Evolutionary conservation across 2,888 invertebrate genomes (phyloP).

Genomic region (Drosophila kanekoi): DNA sequence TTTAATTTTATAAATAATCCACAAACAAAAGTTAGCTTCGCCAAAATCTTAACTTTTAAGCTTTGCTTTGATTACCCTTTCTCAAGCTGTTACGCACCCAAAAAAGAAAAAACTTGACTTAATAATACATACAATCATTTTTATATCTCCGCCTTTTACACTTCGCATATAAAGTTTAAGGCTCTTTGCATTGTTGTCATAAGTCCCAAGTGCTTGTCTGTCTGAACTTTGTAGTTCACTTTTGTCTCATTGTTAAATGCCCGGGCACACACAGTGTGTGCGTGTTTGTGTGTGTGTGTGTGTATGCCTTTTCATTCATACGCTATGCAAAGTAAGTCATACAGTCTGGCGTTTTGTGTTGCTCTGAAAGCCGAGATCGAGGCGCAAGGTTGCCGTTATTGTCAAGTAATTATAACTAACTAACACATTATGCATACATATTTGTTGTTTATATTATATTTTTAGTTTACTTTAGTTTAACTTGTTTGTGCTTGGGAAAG

Average conservation of each 20-base stretch:
- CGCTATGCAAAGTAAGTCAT: slow-evolving; percentile 56
- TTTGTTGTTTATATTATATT: slow-evolving; percentile 27
- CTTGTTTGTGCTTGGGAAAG: slow-evolving; percentile 20
- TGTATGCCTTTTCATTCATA: slow-evolving; percentile 66
- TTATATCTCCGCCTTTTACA: slow-evolving; percentile 15
- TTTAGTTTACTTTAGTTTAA: slow-evolving; percentile 19
- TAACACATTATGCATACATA: slow-evolving; percentile 47
- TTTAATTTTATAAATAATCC: too few relatives aligned
- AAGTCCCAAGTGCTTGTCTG: slow-evolving; percentile 65
- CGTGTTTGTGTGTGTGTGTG: slow-evolving; percentile 16
- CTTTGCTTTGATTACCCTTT: slow-evolving; percentile 29
- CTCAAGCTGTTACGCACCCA: slow-evolving; percentile 9
- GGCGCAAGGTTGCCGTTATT: slow-evolving; percentile 78
- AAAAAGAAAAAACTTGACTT: slow-evolving; percentile 40
- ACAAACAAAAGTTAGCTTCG: too few relatives aligned
- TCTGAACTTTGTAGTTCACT: slow-evolving; percentile 60
- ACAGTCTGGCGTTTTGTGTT: slow-evolving; percentile 40
- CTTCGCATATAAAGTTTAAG: slow-evolving; percentile 66
- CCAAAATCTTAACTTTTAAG: slow-evolving; percentile 4
- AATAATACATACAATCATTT: slow-evolving; percentile 29
- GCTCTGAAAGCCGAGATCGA: slow-evolving; percentile 66
- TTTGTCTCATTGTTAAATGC: slow-evolving; percentile 55
- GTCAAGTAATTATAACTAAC: slow-evolving; percentile 66
- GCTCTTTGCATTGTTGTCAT: slow-evolving; percentile 58
- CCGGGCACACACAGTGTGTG: slow-evolving; percentile 26